Evolutionary conservation across 2,113 vertebrate genomes (phyloP).

Genomic region (Bombycilla garrulus): DNA sequence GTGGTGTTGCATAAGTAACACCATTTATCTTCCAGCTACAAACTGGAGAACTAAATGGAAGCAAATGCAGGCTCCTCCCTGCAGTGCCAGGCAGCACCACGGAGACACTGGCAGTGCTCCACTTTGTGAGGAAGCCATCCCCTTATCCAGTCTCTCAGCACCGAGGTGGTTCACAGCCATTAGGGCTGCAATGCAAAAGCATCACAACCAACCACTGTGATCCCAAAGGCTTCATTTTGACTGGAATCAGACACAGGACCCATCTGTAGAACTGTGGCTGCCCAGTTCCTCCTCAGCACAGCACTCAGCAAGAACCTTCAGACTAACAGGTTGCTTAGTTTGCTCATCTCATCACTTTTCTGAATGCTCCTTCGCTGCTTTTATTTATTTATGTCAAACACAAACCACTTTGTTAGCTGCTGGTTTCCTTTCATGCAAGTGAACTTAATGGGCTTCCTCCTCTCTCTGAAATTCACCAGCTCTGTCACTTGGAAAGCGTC

Average conservation of each 20-base stretch:
- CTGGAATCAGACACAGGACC: not conserved
- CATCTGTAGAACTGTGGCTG: not conserved
- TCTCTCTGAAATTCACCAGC: not conserved
- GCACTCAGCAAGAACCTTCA: not conserved
- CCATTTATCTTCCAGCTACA: not conserved
- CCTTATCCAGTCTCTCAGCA: not conserved
- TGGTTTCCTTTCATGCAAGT: not conserved
- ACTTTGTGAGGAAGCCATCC: not conserved
- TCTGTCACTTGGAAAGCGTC: not conserved
- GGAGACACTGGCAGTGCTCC: not conserved
- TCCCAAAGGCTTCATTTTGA: not conserved
- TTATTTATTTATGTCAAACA: conserved; percentile 27
- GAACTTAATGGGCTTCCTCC: not conserved
- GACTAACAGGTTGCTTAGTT: not conserved
- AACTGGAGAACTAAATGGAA: not conserved
- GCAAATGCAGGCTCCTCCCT: rapidly evolving
- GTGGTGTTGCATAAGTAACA: not conserved
- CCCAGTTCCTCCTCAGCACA: not conserved
- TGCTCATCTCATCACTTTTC: not conserved
- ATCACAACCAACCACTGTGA: not conserved
- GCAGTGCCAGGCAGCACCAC: not conserved
- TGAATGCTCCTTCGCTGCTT: not conserved
- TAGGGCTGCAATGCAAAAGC: not conserved
- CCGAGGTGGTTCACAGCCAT: not conserved
- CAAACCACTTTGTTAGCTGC: conserved; percentile 9